Percentiles rank a stretch among this genome's conserved stretches.
These are phyloP conservation scores for Globodera ellingtonae DNA, from an alignment of 1,140 invertebrate species.

Conservation along the genomic window DNA sequence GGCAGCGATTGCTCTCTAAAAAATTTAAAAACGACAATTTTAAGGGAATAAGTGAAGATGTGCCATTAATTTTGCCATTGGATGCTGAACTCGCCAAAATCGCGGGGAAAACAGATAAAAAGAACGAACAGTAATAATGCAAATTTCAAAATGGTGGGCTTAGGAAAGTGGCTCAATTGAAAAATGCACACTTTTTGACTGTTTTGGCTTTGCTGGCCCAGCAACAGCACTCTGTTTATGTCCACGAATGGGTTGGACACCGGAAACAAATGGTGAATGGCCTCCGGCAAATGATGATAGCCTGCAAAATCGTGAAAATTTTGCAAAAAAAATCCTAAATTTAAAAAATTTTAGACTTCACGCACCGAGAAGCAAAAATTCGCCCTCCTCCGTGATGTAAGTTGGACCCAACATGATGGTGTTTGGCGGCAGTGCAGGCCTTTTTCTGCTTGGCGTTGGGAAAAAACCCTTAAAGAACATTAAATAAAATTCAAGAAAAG, in stretches of 20 bases:
- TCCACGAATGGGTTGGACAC: not conserved
- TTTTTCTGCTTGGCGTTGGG: not conserved
- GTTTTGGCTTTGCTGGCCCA: not conserved
- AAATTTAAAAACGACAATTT: no score
- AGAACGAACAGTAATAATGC: no score
- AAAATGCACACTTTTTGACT: not conserved
- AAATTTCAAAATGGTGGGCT: no score
- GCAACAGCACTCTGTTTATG: not conserved
- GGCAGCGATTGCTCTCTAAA: no score
- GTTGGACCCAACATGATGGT: conserved; percentile 32
- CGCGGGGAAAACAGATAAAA: no score
- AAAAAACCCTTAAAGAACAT: not conserved
- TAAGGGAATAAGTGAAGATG: no score
- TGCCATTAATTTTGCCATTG: no score
- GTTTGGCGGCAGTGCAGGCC: conserved; percentile 20
- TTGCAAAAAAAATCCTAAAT: not conserved
- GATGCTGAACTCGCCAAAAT: no score
- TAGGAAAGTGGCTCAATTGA: no score
- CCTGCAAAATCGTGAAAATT: conserved; percentile 16
- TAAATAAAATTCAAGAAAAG: no score
- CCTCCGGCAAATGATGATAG: conserved; percentile 40
- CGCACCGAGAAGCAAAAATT: conserved; percentile 47
- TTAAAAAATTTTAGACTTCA: conserved; percentile 8
- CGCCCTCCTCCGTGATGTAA: conserved; percentile 43
- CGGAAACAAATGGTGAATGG: not conserved